Base-by-base conservation (phyloP, 30 jellyfish, hydroid and myxozoan species). In the Morbakka virulenta region DNA sequence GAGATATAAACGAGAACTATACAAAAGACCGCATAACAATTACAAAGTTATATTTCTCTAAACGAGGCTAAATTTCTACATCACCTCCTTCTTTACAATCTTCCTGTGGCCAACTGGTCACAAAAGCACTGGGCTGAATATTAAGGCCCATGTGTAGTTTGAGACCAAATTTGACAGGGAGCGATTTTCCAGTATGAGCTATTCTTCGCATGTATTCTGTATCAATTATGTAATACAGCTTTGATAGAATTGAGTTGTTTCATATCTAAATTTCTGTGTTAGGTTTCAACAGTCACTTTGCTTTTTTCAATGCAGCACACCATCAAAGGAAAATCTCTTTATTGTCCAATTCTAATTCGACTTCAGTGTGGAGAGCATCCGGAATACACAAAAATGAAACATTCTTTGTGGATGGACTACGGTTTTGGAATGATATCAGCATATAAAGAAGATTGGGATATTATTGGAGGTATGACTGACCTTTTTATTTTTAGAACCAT, bases 371-470 rank as follows among this genome's bases (percentile, higher is more conserved):
- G 94, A 13, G 90, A 85, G 77, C 95, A 92, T 52, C 95, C 96
- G 1, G 93, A 53, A 57, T 86, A 69, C 78, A 92, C 98, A 0
- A 53, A 75, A 25, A 14, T 53, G 52, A 3, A 63, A 22, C 23
- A 57, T 1, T 80, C 96, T 20, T 17, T 65, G 47, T 92, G 98
- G 98, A 64, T 53, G 76, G 96, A 76, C 22, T 49, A 77, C 21
- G 98, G 98, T 32, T 92, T 77, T 71, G 98, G 98, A 2, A 85
- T 92, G 96, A 85, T 92, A 61, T 76, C 96, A 28, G 35, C 86
- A 0, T 92, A 50, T 52, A 92, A 86, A 72, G 51, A 82, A 13
- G 98, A 92, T 51, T 92, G 98, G 98, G 68, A 68, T 20, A 52
- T 71, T 62, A 73, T 86, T 1, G 98, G 98, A 75, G 98, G 98